Evolutionary conservation across 2,888 invertebrate species (phyloP), one percentile per base, ranked within the genome.

Genomic region (Phyto melanocephala): DNA sequence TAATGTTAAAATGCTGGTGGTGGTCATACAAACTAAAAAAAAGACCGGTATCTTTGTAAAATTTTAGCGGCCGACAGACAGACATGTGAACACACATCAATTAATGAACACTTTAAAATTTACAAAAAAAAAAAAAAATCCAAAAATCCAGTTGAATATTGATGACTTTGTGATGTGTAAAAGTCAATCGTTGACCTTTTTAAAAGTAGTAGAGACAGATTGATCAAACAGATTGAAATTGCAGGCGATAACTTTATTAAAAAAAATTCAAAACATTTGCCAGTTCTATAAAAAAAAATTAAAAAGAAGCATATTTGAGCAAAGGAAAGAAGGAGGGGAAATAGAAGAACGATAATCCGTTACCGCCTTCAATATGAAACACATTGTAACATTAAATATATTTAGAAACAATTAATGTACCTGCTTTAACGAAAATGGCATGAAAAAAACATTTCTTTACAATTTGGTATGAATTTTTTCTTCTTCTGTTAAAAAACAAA

Each of bases 241-340:
- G 71, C 67, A 45, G 75, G 79, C 82, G 67, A 82, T 76, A 76
- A 71, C 75, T 82, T 71, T 60, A 82, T 56, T 62, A 28, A 13
- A 28, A 28, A 17, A 63, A 20, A 20, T 50, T 58, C 17, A 45
- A 74, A 52, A 71, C 79, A 79, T 79, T 79, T 79, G 65, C 50
- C 79, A 75, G 60, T 79, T 82, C 28, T 5, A 62, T 68, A 20
- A 47, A 67, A 67, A 28, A 28, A 28, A 28, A 3, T 3, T 5
- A 40, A 40, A 42, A 24, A 60, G 67, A 62, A 70, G 47, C 54
- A 63, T 15, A 15, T 47, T 33, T 56, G 56, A 17, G 6, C 13
- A 50, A 50, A 6, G 22, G 0, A 47, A 60, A 37, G 37, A 20
- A 37, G 50, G 42, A 17, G 10, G 50, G 37, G 40, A 37, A 28